phyloP scores from a whole-genome alignment of 2,797 vertebrate genomes.

The Iguana delicatissima region DNA sequence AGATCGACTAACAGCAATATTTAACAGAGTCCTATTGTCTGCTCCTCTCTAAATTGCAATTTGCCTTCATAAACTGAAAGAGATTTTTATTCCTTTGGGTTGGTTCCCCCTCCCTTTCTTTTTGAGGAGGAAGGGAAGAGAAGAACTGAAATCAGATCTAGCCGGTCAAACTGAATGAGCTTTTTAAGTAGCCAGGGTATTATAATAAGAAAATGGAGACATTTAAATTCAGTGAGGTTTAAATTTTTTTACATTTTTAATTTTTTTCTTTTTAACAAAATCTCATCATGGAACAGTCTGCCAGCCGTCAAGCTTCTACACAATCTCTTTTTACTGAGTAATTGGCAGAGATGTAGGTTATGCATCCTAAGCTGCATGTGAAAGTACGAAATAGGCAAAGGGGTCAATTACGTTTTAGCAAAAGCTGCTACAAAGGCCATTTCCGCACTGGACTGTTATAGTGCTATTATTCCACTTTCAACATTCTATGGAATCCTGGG shows the following conservation, averaged over 20 bases:
- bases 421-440: constrained; percentile 47
- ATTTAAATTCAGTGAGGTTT: constrained; percentile 29
- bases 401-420: constrained; percentile 76
- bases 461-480: too few relatives aligned
- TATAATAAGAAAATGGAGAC: constrained; percentile 61
- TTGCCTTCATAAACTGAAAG: constrained; percentile 59
- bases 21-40: constrained; percentile 71
- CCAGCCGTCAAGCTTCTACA: constrained; percentile 61
- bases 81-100: constrained; percentile 49
- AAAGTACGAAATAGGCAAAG: constrained; percentile 65
- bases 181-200: constrained; percentile 50
- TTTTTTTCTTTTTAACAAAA: constrained; percentile 31
- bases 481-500: too few relatives aligned
- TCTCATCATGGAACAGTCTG: constrained; percentile 57
- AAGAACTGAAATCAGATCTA: constrained; percentile 58
- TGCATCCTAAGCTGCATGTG: constrained; percentile 68
- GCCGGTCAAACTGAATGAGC: constrained; percentile 28
- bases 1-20: constrained; percentile 69
- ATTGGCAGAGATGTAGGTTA: constrained; percentile 70
- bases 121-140: constrained; percentile 54
- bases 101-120: constrained; percentile 45
- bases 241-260: neutral
- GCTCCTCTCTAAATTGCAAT: constrained; percentile 68
- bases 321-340: constrained; percentile 67
- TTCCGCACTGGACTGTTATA: too few relatives aligned